A percentile compares a stretch with the other conserved stretches of the same genome.
phyloP scores from a whole-genome alignment of 2,797 vertebrate species.

The Labeo calbasu region DNA sequence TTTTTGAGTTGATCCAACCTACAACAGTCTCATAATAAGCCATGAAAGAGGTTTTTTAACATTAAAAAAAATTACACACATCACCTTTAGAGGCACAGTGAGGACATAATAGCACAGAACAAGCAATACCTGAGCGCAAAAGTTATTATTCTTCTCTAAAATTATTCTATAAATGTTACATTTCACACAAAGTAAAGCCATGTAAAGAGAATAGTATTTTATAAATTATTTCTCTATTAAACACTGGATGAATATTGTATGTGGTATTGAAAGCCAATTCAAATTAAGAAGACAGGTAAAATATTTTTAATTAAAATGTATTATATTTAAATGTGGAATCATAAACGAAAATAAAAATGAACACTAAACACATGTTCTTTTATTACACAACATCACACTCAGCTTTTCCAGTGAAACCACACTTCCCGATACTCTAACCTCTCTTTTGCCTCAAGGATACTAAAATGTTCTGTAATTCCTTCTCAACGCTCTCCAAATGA shows the following conservation, averaged over 20 bases:
- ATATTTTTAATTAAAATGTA: not conserved
- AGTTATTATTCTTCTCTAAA: not conserved
- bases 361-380: not conserved
- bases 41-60: too few relatives aligned
- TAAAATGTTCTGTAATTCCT: not conserved
- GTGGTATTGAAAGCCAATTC: not conserved
- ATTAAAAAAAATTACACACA: too few relatives aligned
- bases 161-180: not conserved
- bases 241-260: not conserved
- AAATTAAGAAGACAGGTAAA: not conserved
- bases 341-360: not conserved
- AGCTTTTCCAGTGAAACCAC: not conserved
- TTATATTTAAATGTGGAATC: not conserved
- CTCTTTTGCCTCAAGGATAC: constrained; percentile 17
- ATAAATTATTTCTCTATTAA: constrained; percentile 17
- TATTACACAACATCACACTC: not conserved
- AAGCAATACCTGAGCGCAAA: not conserved
- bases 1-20: too few relatives aligned
- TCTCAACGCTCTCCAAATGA: constrained; percentile 12
- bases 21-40: too few relatives aligned
- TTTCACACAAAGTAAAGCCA: constrained; percentile 2
- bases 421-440: not conserved
- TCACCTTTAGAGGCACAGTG: too few relatives aligned
- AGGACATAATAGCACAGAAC: not conserved
- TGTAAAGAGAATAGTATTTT: constrained; percentile 1